A percentile compares a stretch with the other conserved stretches of the same genome.
Evolutionary conservation across 2,797 vertebrate species (phyloP).

Genomic region (Girardinus metallicus): DNA sequence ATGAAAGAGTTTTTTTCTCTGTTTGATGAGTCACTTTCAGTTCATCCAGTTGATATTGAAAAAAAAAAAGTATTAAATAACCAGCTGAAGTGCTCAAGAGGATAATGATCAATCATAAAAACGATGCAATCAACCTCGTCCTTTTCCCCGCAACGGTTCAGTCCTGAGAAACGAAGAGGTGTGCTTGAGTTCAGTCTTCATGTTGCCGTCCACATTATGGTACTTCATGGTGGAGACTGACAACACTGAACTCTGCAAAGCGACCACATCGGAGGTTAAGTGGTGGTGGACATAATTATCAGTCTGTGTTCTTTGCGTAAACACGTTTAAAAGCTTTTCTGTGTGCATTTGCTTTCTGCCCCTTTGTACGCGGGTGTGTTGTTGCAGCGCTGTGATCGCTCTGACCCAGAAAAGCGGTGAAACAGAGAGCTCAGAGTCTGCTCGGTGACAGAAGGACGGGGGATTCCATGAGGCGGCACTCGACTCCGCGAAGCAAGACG

Average conservation of each 20-base stretch:
- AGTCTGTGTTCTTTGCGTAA: not conserved
- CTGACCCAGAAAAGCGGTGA: constrained; percentile 78
- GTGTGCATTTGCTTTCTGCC: not conserved
- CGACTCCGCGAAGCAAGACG: constrained; percentile 60
- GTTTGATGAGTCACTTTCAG: not conserved
- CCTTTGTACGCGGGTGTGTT: not conserved
- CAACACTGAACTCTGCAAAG: constrained; percentile 2
- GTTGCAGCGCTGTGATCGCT: constrained; percentile 62
- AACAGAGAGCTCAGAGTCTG: constrained; percentile 61
- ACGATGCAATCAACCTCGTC: not conserved
- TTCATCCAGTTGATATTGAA: not conserved
- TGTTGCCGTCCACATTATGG: constrained; percentile 23
- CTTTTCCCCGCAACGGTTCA: not conserved
- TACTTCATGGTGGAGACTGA: constrained; percentile 6
- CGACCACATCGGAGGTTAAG: not conserved
- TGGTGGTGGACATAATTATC: constrained; percentile 15
- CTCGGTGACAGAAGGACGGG: constrained; percentile 60
- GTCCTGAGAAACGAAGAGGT: constrained; percentile 5
- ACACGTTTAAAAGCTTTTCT: not conserved
- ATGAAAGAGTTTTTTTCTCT: no score
- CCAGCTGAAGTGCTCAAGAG: constrained; percentile 1
- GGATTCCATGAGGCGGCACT: constrained; percentile 54
- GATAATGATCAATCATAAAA: constrained; percentile 9
- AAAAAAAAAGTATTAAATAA: not conserved
- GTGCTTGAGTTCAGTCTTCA: not conserved